Evolutionary conservation across 2,113 vertebrate species (phyloP).

Genomic region (cattle (Bos taurus)): ARS-UCD2.0 NC_037342.1:68073501-68074000

Average conservation of each 20-base stretch:
- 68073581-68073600: neutral
- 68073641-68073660: neutral
- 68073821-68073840: constrained; percentile 53
- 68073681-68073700: neutral
- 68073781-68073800: constrained; percentile 48
- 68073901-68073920: neutral
- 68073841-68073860: constrained; percentile 3
- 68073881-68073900: neutral
- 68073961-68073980: neutral
- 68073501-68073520: neutral
- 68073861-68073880: neutral
- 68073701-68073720: constrained; percentile 35
- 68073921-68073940: neutral
- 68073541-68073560: neutral
- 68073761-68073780: constrained; percentile 64
- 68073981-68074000: neutral
- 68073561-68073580: neutral
- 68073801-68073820: constrained; percentile 65
- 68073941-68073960: neutral
- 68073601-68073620: neutral
- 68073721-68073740: constrained; percentile 38
- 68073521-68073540: neutral
- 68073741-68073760: constrained; percentile 59
- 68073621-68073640: neutral
- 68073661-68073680: neutral